Percentiles rank a stretch among this genome's conserved stretches.
Evolutionary conservation across 2,888 invertebrate species (phyloP).

Genomic region (Octodonta nipae): DNA sequence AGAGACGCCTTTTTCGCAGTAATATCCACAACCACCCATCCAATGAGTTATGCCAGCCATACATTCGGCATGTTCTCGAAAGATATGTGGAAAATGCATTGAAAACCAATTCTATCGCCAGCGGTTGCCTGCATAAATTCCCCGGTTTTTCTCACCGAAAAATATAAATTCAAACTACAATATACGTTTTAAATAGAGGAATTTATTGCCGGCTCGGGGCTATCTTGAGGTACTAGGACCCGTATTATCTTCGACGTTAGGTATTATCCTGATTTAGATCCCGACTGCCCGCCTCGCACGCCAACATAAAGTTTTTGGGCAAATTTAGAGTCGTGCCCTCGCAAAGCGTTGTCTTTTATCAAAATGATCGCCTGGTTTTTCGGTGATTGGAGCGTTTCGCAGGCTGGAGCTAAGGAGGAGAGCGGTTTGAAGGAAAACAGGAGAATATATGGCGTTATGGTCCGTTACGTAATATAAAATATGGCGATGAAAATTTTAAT

Average conservation of each 20-base stretch:
- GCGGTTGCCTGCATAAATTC: not conserved
- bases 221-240: slow-evolving; percentile 12
- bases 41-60: no score
- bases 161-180: slow-evolving; percentile 12
- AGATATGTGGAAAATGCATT: no score
- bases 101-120: no score
- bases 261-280: slow-evolving; percentile 31
- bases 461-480: no score
- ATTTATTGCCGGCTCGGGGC: slow-evolving; percentile 11
- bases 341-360: slow-evolving; percentile 15
- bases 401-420: no score
- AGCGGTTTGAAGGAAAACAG: no score
- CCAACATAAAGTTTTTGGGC: slow-evolving; percentile 25
- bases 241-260: slow-evolving; percentile 24
- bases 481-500: no score
- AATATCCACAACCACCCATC: no score
- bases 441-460: no score
- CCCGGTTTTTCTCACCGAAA: slow-evolving; percentile 9
- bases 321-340: slow-evolving; percentile 27
- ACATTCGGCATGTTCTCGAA: no score
- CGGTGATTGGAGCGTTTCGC: slow-evolving; percentile 1
- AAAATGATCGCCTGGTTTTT: not conserved
- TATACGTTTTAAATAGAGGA: slow-evolving; percentile 13
- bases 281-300: slow-evolving; percentile 18
- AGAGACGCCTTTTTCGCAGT: no score